phyloP scores from a whole-genome alignment of 2,888 invertebrate genomes.

The Leucophenga maculata region DNA sequence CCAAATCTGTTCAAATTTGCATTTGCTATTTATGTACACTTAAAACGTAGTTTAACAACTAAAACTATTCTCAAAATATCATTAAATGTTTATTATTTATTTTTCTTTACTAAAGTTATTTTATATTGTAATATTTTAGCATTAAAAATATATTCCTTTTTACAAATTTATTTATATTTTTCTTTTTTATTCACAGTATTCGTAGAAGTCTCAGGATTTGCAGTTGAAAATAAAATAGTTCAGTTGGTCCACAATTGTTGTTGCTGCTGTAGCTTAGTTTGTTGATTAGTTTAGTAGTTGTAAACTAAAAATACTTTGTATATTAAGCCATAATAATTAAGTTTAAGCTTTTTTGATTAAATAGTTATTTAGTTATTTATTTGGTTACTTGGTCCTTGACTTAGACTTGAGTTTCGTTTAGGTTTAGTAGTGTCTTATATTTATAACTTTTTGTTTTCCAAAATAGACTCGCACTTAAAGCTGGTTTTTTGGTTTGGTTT shows the following conservation, averaged over 20 bases:
- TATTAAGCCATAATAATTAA: not conserved
- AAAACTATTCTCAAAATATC: not conserved
- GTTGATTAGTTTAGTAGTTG: not conserved
- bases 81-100: conserved; percentile 28
- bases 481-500: too few species aligned
- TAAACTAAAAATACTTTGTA: conserved; percentile 8
- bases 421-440: too few species aligned
- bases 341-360: too few species aligned
- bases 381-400: too few species aligned
- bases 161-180: conserved; percentile 32
- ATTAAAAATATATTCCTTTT: conserved; percentile 11
- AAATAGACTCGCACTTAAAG: too few species aligned
- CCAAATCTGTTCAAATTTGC: conserved; percentile 55
- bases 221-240: conserved; percentile 43
- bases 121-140: conserved; percentile 37
- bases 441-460: too few species aligned
- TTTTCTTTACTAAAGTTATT: conserved; percentile 41
- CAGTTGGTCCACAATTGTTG: conserved; percentile 35
- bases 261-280: conserved; percentile 41
- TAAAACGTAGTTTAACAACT: conserved; percentile 37
- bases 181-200: conserved; percentile 4
- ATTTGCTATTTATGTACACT: conserved; percentile 59
- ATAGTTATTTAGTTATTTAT: too few species aligned
- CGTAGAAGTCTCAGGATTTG: not conserved
- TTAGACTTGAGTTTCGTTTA: too few species aligned